Evolutionary conservation across 2,888 invertebrate species (phyloP).

Genomic region (Lasius platythorax): DNA sequence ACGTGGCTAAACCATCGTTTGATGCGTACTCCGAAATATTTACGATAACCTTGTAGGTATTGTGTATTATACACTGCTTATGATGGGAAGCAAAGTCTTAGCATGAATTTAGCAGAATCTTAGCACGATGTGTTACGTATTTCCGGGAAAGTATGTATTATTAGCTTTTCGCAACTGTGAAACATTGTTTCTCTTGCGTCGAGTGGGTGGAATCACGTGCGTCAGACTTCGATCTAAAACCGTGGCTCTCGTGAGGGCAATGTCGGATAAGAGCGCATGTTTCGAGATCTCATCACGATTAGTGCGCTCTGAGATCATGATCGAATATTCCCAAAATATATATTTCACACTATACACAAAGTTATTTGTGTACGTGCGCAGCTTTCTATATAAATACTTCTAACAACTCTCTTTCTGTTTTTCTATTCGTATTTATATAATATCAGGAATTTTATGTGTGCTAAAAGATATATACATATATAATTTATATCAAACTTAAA

Average conservation of each 20-base stretch:
- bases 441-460: background rate
- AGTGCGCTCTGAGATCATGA: background rate
- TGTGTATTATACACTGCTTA: constrained; percentile 36
- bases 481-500: background rate
- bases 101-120: constrained; percentile 36
- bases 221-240: constrained; percentile 70
- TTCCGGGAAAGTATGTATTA: constrained; percentile 67
- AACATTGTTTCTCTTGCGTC: constrained; percentile 68
- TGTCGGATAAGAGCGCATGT: constrained; percentile 53
- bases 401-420: background rate
- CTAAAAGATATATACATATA: background rate
- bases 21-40: constrained; percentile 40
- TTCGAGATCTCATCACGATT: constrained; percentile 54
- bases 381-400: background rate
- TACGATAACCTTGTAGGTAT: constrained; percentile 25
- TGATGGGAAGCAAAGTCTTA: constrained; percentile 32
- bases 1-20: background rate
- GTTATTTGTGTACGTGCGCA: background rate
- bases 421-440: background rate
- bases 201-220: constrained; percentile 65
- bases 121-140: constrained; percentile 44
- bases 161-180: constrained; percentile 62
- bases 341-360: background rate
- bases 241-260: constrained; percentile 56
- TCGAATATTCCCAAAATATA: background rate